Evolutionary conservation across 2,888 invertebrate genomes (phyloP).

Genomic region (Neoscelio sp.): DNA sequence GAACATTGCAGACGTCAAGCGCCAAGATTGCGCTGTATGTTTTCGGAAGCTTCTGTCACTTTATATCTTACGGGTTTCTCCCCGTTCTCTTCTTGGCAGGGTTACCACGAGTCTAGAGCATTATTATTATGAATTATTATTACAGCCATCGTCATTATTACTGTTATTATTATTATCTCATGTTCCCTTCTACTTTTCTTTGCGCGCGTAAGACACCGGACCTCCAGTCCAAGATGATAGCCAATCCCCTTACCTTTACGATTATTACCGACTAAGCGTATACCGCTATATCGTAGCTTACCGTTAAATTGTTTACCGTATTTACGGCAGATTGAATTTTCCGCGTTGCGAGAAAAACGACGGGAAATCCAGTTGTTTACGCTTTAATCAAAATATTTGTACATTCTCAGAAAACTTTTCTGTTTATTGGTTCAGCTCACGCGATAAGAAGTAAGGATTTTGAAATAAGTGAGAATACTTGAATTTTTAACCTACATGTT

Average conservation of each 20-base stretch:
- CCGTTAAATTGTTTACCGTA: conserved; percentile 77
- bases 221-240: conserved; percentile 72
- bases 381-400: conserved; percentile 3
- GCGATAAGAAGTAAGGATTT: no score
- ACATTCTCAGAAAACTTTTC: no score
- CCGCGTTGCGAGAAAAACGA: conserved; percentile 26
- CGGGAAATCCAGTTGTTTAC: conserved; percentile 24
- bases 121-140: conserved; percentile 62
- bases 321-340: conserved; percentile 78
- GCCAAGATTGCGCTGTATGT: conserved; percentile 75
- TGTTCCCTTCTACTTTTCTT: conserved; percentile 48
- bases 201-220: conserved; percentile 57
- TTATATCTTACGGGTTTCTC: conserved; percentile 61
- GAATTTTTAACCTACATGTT: no score
- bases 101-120: conserved; percentile 52
- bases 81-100: conserved; percentile 47
- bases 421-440: no score
- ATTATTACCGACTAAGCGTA: conserved; percentile 74
- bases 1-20: conserved; percentile 38
- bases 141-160: conserved; percentile 52
- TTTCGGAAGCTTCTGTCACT: conserved; percentile 70
- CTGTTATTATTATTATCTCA: conserved; percentile 51
- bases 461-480: no score
- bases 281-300: conserved; percentile 66
- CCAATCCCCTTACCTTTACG: conserved; percentile 79